Evolutionary conservation across 2,113 vertebrate species (phyloP).

Genomic region (Labrus mixtus): DNA sequence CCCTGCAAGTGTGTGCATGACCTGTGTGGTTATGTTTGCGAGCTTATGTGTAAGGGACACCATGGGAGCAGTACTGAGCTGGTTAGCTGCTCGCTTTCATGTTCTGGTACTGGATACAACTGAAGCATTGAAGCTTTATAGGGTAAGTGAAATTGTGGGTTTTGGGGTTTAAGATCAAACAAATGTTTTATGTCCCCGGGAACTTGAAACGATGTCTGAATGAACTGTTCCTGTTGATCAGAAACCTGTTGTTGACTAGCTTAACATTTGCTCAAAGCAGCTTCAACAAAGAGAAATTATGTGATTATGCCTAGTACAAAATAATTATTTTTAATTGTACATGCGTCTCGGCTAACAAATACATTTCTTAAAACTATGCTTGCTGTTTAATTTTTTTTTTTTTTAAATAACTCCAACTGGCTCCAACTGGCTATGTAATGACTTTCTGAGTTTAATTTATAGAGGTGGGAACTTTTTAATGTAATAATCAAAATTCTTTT

Average conservation of each 20-base stretch:
- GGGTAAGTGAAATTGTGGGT: constrained; percentile 54
- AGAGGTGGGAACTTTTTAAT: too few species aligned
- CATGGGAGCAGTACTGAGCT: constrained; percentile 73
- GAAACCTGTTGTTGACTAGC: background rate
- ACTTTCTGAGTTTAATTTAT: too few species aligned
- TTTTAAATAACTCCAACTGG: background rate
- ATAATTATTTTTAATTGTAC: background rate
- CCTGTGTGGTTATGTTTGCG: constrained; percentile 4
- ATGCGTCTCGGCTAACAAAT: too few species aligned
- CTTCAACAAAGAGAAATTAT: background rate
- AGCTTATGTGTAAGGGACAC: constrained; percentile 4
- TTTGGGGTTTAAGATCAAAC: background rate
- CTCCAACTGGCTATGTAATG: background rate
- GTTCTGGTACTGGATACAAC: constrained; percentile 42
- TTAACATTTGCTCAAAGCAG: background rate
- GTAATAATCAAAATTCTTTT: too few species aligned
- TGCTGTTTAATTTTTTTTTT: background rate
- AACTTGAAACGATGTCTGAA: background rate
- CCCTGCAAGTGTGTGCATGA: background rate
- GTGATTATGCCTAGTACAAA: background rate
- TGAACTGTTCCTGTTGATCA: too few species aligned
- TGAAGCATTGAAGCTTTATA: constrained; percentile 31
- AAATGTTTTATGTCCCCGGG: background rate
- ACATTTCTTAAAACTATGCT: background rate
- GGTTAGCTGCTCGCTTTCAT: constrained; percentile 50